Base-by-base conservation (phyloP, 1,140 invertebrate genomes). In the Caenorhabditis inopinata region DNA sequence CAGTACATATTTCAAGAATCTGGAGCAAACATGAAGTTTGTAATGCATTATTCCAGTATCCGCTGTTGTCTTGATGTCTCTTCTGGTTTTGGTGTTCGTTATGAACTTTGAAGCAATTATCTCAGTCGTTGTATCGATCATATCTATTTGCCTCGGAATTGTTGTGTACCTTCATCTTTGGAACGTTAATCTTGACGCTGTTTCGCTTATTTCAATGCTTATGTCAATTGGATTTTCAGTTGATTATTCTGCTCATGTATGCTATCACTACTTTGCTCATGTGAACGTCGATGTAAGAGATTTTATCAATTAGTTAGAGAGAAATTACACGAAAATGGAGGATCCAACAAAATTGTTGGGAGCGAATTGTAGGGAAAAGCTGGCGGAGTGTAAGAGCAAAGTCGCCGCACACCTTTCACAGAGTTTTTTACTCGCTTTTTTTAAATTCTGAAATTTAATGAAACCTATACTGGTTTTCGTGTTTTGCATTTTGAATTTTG, bases 191-290 rank as follows among this genome's bases (percentile, higher is more conserved):
- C 77, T 87, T n/a, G 85, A 87, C 75, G 85, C 86, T 4, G 86
- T 87, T 58, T 86, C 86, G 4, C 80, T 86, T n/a, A 87, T 86
- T 42, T 82, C 79, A 2, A 86, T 87, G 68, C 76, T 86, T 14
- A 87, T 86, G 85, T 81, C 74, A 38, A 86, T 86, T 49, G 85
- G 85, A 14, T 87, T 87, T 76, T 81, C 78, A 21, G 85, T 87
- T 0, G 85, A 87, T 47, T 87, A 87, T 48, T 85, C 81, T n/a
- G 85, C 85, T 12, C 85, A 87, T 75, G 79, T 87, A 42, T 87
- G 86, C 51, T 87, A 87, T 79, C 85, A 87, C 48, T 87, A 84
- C 47, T 87, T 88, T 58, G 86, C 85, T 1, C 84, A 86, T 75
- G 75, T 53, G 18, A 25, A 49, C 38, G 49, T 42, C 7, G 81